Conservation (phyloP, 2,888 invertebrate genomes). For the Pseudococcus longispinus region DNA sequence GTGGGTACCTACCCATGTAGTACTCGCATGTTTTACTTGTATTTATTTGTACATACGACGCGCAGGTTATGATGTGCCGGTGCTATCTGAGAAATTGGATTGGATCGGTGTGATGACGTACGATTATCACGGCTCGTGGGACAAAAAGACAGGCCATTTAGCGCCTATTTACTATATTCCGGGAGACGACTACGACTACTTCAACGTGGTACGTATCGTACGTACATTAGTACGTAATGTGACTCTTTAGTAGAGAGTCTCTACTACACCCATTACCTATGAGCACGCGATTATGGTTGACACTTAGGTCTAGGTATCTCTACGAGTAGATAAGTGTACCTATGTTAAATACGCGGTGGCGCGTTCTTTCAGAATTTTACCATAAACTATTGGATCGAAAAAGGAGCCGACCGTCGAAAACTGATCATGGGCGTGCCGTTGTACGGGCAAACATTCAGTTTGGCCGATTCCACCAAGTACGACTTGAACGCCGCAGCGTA, state of each 20-base stretch:
- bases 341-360: neutral
- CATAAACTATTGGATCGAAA: conserved; percentile 85
- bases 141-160: conserved; percentile 88
- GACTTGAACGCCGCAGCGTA: conserved; percentile 79
- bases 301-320: too few relatives aligned
- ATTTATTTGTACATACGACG: too few relatives aligned
- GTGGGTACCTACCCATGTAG: too few relatives aligned
- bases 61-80: conserved; percentile 79
- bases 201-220: conserved; percentile 79
- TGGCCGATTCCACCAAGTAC: conserved; percentile 69
- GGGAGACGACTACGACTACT: conserved; percentile 80
- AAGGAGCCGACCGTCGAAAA: conserved; percentile 81
- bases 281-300: too few relatives aligned
- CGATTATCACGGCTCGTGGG: conserved; percentile 92
- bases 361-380: conserved; percentile 74
- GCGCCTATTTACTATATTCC: conserved; percentile 84
- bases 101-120: conserved; percentile 94
- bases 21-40: neutral
- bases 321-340: neutral
- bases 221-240: neutral
- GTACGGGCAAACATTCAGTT: conserved; percentile 82
- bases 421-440: conserved; percentile 88
- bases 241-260: too few relatives aligned
- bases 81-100: conserved; percentile 77
- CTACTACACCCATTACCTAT: too few relatives aligned